phyloP scores from a whole-genome alignment of 2,113 vertebrate species.

The Bubalus kerabau region DNA sequence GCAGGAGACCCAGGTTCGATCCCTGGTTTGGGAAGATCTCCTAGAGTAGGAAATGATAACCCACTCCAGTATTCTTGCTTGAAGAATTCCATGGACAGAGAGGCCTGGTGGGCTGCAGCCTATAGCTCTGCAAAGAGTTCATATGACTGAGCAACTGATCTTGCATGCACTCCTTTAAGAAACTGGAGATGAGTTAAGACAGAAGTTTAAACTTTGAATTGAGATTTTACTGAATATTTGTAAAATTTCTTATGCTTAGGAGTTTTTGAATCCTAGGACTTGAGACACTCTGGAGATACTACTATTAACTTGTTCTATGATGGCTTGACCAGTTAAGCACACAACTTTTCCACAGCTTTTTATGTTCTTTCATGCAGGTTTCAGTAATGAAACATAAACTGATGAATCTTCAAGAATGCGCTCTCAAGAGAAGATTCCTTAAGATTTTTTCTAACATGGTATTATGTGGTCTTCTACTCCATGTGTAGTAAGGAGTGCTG shows the following conservation, averaged over 20 bases:
- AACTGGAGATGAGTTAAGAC: not conserved
- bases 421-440: not conserved
- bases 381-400: not conserved
- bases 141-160: rapidly evolving
- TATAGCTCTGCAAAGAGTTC: not conserved
- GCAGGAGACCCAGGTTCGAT: not conserved
- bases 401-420: not conserved
- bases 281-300: not conserved
- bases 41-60: not conserved
- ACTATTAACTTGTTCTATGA: not conserved
- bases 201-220: not conserved
- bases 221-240: not conserved
- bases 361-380: not conserved
- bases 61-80: not conserved
- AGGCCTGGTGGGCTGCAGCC: rapidly evolving
- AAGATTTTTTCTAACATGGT: not conserved
- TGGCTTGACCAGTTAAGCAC: not conserved
- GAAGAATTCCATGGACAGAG: not conserved
- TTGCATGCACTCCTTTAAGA: not conserved
- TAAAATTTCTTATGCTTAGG: not conserved
- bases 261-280: not conserved
- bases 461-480: rapidly evolving
- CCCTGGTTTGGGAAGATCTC: not conserved
- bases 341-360: not conserved
- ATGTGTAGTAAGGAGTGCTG: rapidly evolving